Conservation (phyloP, 2,113 vertebrate species). For the Engystomops pustulosus region DNA sequence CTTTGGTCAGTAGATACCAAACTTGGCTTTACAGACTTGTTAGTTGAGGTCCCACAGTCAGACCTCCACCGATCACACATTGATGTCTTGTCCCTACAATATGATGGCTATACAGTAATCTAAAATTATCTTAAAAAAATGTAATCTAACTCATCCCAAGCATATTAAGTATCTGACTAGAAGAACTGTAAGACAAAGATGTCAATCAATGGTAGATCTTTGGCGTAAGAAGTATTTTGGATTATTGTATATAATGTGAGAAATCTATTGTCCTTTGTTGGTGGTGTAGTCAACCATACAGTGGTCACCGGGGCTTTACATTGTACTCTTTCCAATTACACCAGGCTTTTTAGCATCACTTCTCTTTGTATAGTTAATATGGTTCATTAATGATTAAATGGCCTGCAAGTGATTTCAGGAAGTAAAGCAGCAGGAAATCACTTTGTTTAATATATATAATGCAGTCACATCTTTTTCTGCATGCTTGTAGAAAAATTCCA, state of each 20-base stretch:
- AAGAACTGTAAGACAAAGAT: not conserved
- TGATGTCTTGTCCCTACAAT: too few species aligned
- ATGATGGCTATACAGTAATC: too few species aligned
- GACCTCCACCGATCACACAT: too few species aligned
- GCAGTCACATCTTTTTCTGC: constrained; percentile 43
- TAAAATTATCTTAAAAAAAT: too few species aligned
- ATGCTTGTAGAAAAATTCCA: constrained; percentile 47
- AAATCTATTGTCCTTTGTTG: not conserved
- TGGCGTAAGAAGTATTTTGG: too few species aligned
- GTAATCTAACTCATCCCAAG: too few species aligned
- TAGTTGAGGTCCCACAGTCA: too few species aligned
- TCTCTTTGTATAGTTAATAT: constrained; percentile 46
- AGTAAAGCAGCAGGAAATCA: constrained; percentile 54
- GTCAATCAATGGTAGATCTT: not conserved
- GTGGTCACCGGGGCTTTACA: not conserved
- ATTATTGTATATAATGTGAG: not conserved
- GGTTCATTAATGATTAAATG: constrained; percentile 59
- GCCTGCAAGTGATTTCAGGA: constrained; percentile 54
- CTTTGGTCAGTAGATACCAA: too few species aligned
- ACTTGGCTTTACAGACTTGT: too few species aligned
- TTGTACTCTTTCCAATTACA: not conserved
- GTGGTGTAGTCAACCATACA: not conserved
- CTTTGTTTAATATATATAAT: constrained; percentile 56
- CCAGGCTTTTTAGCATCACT: not conserved
- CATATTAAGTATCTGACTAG: too few species aligned